phyloP scores from a whole-genome alignment of 2,888 invertebrate species.

The Eudasyphora cyanicolor region DNA sequence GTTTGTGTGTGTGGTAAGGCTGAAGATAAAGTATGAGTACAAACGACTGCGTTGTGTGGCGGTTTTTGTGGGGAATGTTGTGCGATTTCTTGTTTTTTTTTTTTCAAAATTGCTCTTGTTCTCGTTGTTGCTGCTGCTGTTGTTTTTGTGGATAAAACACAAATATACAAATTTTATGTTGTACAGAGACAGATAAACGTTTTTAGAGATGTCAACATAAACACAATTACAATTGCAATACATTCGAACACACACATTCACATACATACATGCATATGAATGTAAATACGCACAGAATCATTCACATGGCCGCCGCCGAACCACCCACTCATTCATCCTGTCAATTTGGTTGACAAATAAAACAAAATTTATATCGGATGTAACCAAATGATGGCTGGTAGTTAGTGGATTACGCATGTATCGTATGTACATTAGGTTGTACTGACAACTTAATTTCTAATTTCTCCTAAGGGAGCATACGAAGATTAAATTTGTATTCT shows the following conservation, averaged over 20 bases:
- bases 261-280: neutral
- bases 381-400: constrained; percentile 2
- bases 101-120: neutral
- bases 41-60: constrained; percentile 41
- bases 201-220: constrained; percentile 50
- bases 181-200: constrained; percentile 49
- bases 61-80: constrained; percentile 54
- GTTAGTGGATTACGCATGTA: neutral
- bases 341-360: constrained; percentile 43
- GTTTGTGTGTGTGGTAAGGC: neutral
- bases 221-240: constrained; percentile 27
- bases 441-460: too few relatives aligned
- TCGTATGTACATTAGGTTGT: too few relatives aligned
- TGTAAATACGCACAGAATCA: neutral
- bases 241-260: neutral
- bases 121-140: constrained; percentile 25
- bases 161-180: constrained; percentile 39
- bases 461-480: too few relatives aligned
- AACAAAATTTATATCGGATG: constrained; percentile 29
- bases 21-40: constrained; percentile 38
- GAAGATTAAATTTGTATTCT: too few relatives aligned
- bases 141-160: constrained; percentile 7
- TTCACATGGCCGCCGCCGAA: neutral
- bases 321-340: neutral
- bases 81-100: neutral